These are phyloP conservation scores for Globodera ellingtonae DNA, from an alignment of 1,140 invertebrate genomes.

Conservation along the genomic window DNA sequence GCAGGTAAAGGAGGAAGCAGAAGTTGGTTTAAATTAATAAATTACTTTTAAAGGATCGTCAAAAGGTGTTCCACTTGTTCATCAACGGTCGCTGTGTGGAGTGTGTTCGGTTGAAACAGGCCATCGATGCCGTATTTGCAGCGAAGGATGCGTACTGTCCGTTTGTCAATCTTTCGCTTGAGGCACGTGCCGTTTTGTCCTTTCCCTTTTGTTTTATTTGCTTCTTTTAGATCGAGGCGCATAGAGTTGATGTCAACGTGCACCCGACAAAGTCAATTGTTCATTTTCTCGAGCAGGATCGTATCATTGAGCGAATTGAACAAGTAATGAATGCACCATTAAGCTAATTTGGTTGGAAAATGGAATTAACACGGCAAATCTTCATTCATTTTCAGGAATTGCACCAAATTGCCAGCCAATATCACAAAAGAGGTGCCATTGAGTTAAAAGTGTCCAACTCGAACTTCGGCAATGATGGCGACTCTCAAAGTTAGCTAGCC, in stretches of 20 bases:
- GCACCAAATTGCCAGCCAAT: conserved; percentile 23
- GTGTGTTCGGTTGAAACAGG: conserved; percentile 45
- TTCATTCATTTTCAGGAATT: conserved; percentile 33
- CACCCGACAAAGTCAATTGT: conserved; percentile 53
- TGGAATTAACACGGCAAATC: not conserved
- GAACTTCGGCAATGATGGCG: not conserved
- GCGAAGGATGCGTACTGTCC: conserved; percentile 40
- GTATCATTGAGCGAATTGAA: conserved; percentile 54
- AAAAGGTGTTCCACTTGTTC: conserved; percentile 51
- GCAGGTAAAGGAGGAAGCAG: conserved; percentile 13
- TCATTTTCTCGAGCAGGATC: conserved; percentile 54
- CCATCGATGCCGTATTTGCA: conserved; percentile 44
- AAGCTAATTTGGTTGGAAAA: not conserved
- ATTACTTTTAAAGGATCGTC: conserved; percentile 28
- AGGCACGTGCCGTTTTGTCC: conserved; percentile 32
- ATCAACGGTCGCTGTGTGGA: conserved; percentile 53
- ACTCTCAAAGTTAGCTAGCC: not conserved
- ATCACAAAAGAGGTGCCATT: conserved; percentile 27
- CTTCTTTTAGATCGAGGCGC: conserved; percentile 43
- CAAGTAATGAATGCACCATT: conserved; percentile 32
- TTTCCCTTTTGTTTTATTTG: not conserved
- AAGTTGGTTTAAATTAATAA: too few species aligned
- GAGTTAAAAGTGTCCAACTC: conserved; percentile 26
- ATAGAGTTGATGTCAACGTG: conserved; percentile 55
- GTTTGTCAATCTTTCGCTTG: conserved; percentile 43